Percentiles rank a stretch among this genome's conserved stretches.
phyloP scores from a whole-genome alignment of 2,113 vertebrate genomes.

The Lonchura striata region DNA sequence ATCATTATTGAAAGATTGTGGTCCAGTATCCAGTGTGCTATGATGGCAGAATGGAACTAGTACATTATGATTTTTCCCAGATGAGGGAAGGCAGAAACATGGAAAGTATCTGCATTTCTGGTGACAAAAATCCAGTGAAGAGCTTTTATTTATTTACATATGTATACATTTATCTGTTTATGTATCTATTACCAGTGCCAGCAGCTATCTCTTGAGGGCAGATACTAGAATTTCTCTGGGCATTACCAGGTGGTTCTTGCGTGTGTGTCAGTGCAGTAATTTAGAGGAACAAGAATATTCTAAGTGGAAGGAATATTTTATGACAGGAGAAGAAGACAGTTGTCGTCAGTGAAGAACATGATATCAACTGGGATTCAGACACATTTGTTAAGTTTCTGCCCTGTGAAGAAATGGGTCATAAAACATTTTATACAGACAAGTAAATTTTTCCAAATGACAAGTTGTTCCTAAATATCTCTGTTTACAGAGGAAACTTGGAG shows the following conservation, averaged over 20 bases:
- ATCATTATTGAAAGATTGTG: not conserved
- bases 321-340: not conserved
- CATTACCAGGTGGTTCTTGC: not conserved
- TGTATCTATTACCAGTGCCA: not conserved
- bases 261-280: not conserved
- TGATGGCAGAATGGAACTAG: not conserved
- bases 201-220: not conserved
- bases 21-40: not conserved
- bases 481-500: constrained; percentile 26
- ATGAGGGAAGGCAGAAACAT: constrained; percentile 24
- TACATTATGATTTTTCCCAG: constrained; percentile 26
- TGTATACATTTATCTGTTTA: not conserved
- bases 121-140: not conserved
- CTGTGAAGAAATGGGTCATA: constrained; percentile 9
- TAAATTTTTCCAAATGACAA: constrained; percentile 23
- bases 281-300: not conserved
- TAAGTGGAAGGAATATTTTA: constrained; percentile 1
- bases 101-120: constrained; percentile 23
- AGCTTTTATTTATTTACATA: constrained; percentile 14
- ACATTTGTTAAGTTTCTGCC: not conserved
- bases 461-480: not conserved
- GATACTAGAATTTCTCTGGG: not conserved
- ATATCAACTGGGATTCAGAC: constrained; percentile 16
- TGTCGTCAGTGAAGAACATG: not conserved
- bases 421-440: not conserved